Evolutionary conservation across 2,113 vertebrate species (phyloP), one percentile per base, ranked within the genome.

Genomic region (Toxotes jaculatrix): DNA sequence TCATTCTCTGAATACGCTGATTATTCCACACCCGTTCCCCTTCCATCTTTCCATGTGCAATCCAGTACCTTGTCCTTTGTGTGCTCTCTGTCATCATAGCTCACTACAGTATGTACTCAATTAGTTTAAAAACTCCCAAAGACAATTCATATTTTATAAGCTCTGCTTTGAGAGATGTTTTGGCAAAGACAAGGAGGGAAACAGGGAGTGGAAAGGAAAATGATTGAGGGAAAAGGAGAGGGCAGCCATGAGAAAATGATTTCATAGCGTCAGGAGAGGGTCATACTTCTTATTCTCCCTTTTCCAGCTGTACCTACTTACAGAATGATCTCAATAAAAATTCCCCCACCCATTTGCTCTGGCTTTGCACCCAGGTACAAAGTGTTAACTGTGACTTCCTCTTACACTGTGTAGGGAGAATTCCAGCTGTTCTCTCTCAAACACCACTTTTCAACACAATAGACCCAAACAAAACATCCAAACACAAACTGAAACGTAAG

Each of bases 151-250:
- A 85, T 91, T 84, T 88, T 62, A 51, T 72, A 14, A 85, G 86
- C 63, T 70, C 57, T 6, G 45, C 67, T 80, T 82, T 59, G 70
- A 88, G 74, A 82, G 63, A 84, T 56, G 17, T 38, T 77, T 92
- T 92, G 88, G 92, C 88, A 89, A 74, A 59, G 57, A 60, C 1
- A 3, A 68, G 64, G 42, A 45, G 74, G 71, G 43, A 85, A 92
- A 82, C 47, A 49, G 83, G 88, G 88, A 90, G 88, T 84, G 92
- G 89, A 82, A 51, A 72, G 87, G 86, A 93, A 91, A 94, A 87
- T 55, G 74, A 88, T 59, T 73, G 73, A 85, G 65, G 63, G 69
- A 83, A 80, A 32, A 42, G 65, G 55, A 81, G 83, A 82, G 61
- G 27, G 69, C 51, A 45, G 72, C 70, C 84, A 91, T 82, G 80